A percentile compares a stretch with the other conserved stretches of the same genome.
These are phyloP conservation scores for Atta colombica DNA, from an alignment of 1,140 invertebrate genomes.

Conservation along the genomic window DNA sequence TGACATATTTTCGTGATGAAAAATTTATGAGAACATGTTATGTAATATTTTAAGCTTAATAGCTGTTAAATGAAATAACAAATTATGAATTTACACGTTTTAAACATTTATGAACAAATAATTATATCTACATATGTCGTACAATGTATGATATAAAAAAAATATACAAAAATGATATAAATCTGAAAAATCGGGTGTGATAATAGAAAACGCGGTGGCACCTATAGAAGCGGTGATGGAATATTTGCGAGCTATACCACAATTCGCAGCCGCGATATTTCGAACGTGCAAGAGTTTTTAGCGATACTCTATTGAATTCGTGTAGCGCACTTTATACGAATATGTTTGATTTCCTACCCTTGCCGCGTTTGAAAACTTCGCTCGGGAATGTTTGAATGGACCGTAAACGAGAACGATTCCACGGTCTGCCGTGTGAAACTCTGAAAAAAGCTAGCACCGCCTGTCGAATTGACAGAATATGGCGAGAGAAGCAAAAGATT, in stretches of 20 bases:
- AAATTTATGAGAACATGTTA: not conserved
- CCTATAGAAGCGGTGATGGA: constrained; percentile 37
- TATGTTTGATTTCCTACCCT: constrained; percentile 62
- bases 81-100: not conserved
- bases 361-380: constrained; percentile 54
- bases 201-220: constrained; percentile 12
- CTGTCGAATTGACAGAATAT: constrained; percentile 50
- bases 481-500: constrained; percentile 46
- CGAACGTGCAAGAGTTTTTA: constrained; percentile 54
- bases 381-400: constrained; percentile 63
- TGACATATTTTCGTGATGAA: not conserved
- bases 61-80: constrained; percentile 11
- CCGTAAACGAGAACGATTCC: constrained; percentile 62
- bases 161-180: not conserved
- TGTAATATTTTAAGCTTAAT: constrained; percentile 14
- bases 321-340: constrained; percentile 58
- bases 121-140: not conserved
- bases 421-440: constrained; percentile 42
- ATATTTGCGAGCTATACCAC: constrained; percentile 50
- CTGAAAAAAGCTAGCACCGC: constrained; percentile 46
- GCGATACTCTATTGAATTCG: constrained; percentile 60
- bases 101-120: constrained; percentile 24
- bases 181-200: constrained; percentile 1
- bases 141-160: not conserved
- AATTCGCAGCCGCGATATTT: constrained; percentile 56